These are phyloP conservation scores for Bucorvus abyssinicus DNA, from an alignment of 2,797 vertebrate species.

Conservation along the genomic window DNA sequence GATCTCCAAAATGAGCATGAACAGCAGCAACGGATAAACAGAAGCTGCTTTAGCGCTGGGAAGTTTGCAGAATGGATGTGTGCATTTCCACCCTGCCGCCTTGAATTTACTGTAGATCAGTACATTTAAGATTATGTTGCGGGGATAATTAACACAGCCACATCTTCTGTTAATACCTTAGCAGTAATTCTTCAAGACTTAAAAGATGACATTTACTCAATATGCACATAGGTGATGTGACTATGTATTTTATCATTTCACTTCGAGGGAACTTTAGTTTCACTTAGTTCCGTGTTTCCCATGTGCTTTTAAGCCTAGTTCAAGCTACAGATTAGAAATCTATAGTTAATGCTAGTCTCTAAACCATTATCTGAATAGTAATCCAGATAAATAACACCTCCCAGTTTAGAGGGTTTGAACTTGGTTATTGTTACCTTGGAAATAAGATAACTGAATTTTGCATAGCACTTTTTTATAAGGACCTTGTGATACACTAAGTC, in stretches of 20 bases:
- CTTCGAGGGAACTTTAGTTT: not conserved
- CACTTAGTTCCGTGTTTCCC: not conserved
- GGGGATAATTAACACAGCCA: not conserved
- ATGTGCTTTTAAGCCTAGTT: not conserved
- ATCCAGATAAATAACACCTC: not conserved
- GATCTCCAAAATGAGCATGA: not conserved
- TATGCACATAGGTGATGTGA: not conserved
- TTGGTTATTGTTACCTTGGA: not conserved
- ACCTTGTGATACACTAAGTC: not conserved
- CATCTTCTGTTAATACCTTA: not conserved
- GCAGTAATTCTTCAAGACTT: not conserved
- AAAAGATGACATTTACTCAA: not conserved
- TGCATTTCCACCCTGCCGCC: accelerated
- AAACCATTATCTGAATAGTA: not conserved
- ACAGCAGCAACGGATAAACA: not conserved
- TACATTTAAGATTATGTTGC: not conserved
- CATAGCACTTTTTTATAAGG: not conserved
- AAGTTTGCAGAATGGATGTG: not conserved
- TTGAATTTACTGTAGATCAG: not conserved
- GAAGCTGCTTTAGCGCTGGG: not conserved
- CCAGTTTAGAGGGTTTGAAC: not conserved
- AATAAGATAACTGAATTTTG: not conserved
- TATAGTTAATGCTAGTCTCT: not conserved
- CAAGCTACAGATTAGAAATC: not conserved
- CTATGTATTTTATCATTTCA: not conserved